Evolutionary conservation across 53 echinoderm and acorn worm species (phyloP).

Genomic region (Stichopus horrens): DNA sequence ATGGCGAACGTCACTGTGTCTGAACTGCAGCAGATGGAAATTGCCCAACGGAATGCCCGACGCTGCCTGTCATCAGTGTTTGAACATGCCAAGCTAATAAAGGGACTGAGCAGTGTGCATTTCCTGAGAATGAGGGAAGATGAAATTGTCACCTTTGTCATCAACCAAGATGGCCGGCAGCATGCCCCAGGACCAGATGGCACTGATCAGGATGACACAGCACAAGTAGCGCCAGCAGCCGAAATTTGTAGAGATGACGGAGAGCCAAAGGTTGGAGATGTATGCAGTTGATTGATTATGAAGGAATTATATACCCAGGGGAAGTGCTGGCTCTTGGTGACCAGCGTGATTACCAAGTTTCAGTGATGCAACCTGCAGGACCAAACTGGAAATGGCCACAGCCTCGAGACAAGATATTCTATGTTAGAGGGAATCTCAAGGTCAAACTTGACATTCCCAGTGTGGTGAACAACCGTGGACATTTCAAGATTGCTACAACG

Average conservation of each 20-base stretch:
- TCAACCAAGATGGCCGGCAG: neutral
- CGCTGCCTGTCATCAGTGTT: conserved; percentile 24
- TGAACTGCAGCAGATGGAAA: conserved; percentile 14
- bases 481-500: conserved; percentile 47
- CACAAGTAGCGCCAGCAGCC: too few relatives aligned
- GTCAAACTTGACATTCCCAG: conserved; percentile 40
- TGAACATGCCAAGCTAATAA: conserved; percentile 36
- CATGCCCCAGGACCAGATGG: conserved; percentile 17
- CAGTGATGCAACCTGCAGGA: conserved; percentile 57
- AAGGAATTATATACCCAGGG: conserved; percentile 48
- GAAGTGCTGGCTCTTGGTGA: conserved; percentile 54
- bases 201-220: too few relatives aligned
- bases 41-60: conserved; percentile 19
- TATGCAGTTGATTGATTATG: too few relatives aligned
- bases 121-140: neutral
- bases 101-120: conserved; percentile 35
- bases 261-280: neutral
- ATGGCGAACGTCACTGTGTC: neutral
- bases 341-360: conserved; percentile 53
- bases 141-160: neutral
- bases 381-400: conserved; percentile 49
- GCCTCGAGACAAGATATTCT: conserved; percentile 46
- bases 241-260: neutral
- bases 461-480: conserved; percentile 49
- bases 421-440: conserved; percentile 22